A percentile compares a stretch with the other conserved stretches of the same genome.
These are phyloP conservation scores for Salminus brasiliensis DNA, from an alignment of 2,113 vertebrate genomes.

Conservation along the genomic window DNA sequence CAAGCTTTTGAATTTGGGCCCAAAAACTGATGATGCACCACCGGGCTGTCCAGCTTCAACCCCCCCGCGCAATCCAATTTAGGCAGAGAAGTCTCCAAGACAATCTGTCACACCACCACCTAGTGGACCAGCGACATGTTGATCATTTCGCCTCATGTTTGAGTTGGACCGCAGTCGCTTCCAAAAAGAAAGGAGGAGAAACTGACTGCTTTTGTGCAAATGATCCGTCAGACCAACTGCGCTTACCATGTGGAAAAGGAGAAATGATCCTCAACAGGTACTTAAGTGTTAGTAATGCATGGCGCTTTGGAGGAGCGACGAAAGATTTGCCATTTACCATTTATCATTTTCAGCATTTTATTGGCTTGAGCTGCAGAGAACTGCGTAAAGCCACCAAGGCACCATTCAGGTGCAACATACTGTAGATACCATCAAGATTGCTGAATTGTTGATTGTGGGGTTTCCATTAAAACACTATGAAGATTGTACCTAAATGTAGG, in stretches of 20 bases:
- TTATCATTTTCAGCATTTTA: no score
- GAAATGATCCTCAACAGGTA: constrained; percentile 41
- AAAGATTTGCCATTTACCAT: background rate
- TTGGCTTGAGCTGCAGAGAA: no score
- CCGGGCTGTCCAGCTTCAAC: background rate
- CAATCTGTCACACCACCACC: background rate
- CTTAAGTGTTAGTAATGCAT: constrained; percentile 42
- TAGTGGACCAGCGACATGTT: background rate
- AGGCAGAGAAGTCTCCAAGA: constrained; percentile 23
- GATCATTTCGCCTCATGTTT: constrained; percentile 13
- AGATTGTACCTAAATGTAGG: no score
- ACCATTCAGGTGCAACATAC: no score
- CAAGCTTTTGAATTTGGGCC: constrained; percentile 25
- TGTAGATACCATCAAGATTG: no score
- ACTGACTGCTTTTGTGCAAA: background rate
- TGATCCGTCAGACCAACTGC: background rate
- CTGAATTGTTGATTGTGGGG: no score
- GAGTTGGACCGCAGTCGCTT: background rate
- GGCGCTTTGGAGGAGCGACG: constrained; percentile 29
- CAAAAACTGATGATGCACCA: background rate
- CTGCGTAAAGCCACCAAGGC: no score
- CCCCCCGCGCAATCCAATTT: constrained; percentile 6
- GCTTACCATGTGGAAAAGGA: constrained; percentile 38
- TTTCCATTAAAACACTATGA: no score
- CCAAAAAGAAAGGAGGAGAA: background rate